phyloP scores from a whole-genome alignment of 2,888 invertebrate genomes.

The Desoria tigrina region DNA sequence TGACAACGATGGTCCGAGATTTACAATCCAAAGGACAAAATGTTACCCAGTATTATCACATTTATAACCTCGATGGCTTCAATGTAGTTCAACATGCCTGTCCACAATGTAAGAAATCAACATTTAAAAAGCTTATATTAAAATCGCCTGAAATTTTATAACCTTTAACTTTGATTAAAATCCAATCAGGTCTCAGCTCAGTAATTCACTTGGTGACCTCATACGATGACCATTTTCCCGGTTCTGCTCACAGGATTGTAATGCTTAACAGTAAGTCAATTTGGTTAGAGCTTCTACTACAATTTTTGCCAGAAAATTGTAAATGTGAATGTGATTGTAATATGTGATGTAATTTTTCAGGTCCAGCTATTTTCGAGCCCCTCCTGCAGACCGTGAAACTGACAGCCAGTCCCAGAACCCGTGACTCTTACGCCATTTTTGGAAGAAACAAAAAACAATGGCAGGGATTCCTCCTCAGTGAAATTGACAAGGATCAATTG shows the following conservation, averaged over 20 bases:
- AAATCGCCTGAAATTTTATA: background rate
- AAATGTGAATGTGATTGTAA: background rate
- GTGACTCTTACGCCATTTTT: too few species aligned
- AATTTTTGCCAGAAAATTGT: background rate
- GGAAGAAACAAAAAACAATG: slow-evolving; percentile 1
- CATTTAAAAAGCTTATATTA: too few species aligned
- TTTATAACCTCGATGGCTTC: slow-evolving; percentile 1
- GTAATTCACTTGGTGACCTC: background rate
- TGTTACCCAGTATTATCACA: slow-evolving; percentile 10
- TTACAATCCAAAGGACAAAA: background rate
- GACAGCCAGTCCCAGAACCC: background rate
- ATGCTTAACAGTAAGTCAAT: slow-evolving; percentile 1
- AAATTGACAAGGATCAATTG: slow-evolving; percentile 6
- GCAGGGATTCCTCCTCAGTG: background rate
- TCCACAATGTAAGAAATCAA: background rate
- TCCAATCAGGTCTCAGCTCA: background rate
- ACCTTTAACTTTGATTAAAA: too few species aligned
- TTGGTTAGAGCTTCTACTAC: background rate
- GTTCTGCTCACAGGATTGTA: background rate
- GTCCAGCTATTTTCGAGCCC: background rate
- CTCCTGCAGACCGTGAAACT: background rate
- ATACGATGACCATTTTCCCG: background rate
- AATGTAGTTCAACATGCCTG: slow-evolving; percentile 1
- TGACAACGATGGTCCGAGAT: background rate
- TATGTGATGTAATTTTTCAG: background rate